Evolutionary conservation across 1,140 invertebrate genomes (phyloP), one percentile per base, ranked within the genome.

Genomic region (Acromyrmex echinatior): DNA sequence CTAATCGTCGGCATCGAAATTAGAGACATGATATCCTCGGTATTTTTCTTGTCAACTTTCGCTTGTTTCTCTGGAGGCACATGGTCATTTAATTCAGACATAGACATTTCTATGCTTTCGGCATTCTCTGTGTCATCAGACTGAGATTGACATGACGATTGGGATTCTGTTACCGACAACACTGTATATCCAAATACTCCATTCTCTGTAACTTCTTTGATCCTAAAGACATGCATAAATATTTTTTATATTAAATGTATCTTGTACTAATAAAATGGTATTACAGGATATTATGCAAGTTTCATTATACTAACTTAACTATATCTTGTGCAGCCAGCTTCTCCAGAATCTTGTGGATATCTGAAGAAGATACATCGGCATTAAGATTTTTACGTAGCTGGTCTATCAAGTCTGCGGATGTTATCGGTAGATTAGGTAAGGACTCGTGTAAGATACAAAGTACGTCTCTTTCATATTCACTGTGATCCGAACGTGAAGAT

Each of bases 1-100:
- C 98, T 97, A 68, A 98, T 98, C 0, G 99, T 99, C 25, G 99
- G 98, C 97, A 99, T 98, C 14, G 98, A 98, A 63, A 99, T 96
- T 28, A 99, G 95, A 60, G 98, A 99, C 98, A 95, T 93, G 63
- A 96, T 95, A 66, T 95, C 93, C 70, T 95, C 93, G 3, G 93
- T 94, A 87, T 91, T 94, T 49, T 94, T 94, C 68, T 92, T 93
- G 53, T 95, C 94, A 14, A 92, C 39, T 70, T 94, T 95, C 0
- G 91, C 66, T 71, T 94, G 92, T 31, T 95, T 95, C 45, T 95
- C 94, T 0, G 88, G 66, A 62, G 91, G 78, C 21, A 88, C 78
- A 78, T 93, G 92, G n/a, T 94, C 95, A n/a, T 91, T 92, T 45
- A 90, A 86, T 31, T 95, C 94, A 7, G 93, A 93, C 66, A 91